A percentile compares a stretch with the other conserved stretches of the same genome.
phyloP scores from a whole-genome alignment of 1,140 invertebrate genomes.

The Kradibia gibbosae region DNA sequence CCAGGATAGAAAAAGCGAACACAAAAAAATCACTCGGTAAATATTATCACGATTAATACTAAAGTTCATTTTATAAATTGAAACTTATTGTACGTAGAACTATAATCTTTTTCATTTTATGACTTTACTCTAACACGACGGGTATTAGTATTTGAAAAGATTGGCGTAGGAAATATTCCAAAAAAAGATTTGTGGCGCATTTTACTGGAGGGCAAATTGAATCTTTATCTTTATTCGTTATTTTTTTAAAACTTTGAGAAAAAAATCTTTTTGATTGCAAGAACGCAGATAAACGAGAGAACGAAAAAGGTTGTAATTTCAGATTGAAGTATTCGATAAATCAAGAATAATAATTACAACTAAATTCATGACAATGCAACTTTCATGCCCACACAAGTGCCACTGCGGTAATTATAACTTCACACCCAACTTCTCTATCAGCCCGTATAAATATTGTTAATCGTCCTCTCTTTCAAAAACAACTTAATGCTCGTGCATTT shows the following conservation, averaged over 20 bases:
- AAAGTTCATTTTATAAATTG: background rate
- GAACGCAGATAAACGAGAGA: background rate
- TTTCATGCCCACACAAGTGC: too few species aligned
- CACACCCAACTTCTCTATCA: too few species aligned
- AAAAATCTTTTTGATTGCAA: background rate
- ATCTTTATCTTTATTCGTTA: too few species aligned
- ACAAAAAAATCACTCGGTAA: background rate
- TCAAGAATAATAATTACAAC: too few species aligned
- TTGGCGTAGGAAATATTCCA: background rate
- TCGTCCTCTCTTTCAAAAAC: too few species aligned
- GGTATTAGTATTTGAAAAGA: background rate
- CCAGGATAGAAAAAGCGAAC: background rate
- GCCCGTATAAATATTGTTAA: too few species aligned
- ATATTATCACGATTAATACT: background rate
- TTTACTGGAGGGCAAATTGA: too few species aligned
- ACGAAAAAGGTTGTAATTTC: too few species aligned
- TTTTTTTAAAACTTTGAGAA: background rate
- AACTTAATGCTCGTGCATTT: too few species aligned
- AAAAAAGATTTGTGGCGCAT: background rate
- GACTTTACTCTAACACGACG: background rate
- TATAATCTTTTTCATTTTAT: background rate
- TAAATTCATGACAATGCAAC: too few species aligned
- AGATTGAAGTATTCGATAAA: too few species aligned
- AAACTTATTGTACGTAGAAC: background rate
- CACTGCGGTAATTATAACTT: too few species aligned